These are phyloP conservation scores for Apantesis nais DNA, from an alignment of 2,888 invertebrate genomes.

Conservation along the genomic window DNA sequence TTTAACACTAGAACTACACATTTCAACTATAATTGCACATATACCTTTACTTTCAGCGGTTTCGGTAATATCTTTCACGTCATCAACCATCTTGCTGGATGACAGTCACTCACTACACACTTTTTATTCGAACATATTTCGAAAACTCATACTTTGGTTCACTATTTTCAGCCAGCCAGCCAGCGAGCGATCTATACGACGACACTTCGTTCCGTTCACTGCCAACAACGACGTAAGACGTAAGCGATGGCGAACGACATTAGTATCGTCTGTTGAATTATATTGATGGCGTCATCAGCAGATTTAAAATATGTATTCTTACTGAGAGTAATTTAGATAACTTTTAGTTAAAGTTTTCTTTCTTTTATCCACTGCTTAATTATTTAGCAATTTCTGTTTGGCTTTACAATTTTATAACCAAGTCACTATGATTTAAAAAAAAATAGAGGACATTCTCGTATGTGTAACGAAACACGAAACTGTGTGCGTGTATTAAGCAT, in stretches of 20 bases:
- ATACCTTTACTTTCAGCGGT: conserved; percentile 85
- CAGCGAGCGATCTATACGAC: conserved; percentile 83
- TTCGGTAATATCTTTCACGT: conserved; percentile 83
- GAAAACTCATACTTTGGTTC: conserved; percentile 85
- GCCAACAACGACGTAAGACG: conserved; percentile 70
- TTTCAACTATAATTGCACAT: conserved; percentile 77
- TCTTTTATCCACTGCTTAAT: not conserved
- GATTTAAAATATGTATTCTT: conserved; percentile 5
- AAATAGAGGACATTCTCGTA: conserved; percentile 15
- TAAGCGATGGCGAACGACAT: conserved; percentile 63
- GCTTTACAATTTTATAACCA: not conserved
- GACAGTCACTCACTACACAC: conserved; percentile 84
- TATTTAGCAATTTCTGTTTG: not conserved
- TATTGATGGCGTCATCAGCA: conserved; percentile 51
- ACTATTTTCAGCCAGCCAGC: conserved; percentile 85
- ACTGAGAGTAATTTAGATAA: not conserved
- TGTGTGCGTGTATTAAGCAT: not conserved
- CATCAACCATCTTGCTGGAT: conserved; percentile 85
- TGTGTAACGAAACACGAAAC: not conserved
- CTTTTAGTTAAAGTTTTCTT: not conserved
- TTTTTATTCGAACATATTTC: conserved; percentile 85
- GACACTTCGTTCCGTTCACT: conserved; percentile 84
- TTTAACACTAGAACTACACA: conserved; percentile 79
- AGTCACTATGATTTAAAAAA: conserved; percentile 1
- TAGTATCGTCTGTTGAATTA: conserved; percentile 50